Evolutionary conservation across 2,797 vertebrate species (phyloP).

Genomic region (Clarias laeviceps): DNA sequence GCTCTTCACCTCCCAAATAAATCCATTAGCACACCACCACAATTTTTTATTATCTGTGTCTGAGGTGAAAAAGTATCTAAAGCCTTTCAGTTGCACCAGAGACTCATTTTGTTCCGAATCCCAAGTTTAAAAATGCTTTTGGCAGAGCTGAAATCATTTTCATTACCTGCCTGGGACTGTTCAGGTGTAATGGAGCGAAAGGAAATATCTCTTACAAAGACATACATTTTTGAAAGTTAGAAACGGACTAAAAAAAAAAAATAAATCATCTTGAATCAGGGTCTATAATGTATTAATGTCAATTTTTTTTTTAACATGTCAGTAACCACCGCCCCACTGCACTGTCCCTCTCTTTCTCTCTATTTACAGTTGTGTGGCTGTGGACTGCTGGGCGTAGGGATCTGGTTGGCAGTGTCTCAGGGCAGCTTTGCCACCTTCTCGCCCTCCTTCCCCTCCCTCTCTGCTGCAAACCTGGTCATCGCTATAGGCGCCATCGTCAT

Average conservation of each 20-base stretch:
- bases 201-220: constrained; percentile 5
- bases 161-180: neutral
- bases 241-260: neutral
- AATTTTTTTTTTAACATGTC: neutral
- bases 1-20: neutral
- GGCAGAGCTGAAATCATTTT: constrained; percentile 10
- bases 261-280: neutral
- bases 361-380: constrained; percentile 90
- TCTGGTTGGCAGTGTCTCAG: constrained; percentile 98
- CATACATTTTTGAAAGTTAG: neutral
- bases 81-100: neutral
- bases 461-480: constrained; percentile 96
- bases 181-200: constrained; percentile 18
- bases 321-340: no score
- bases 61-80: neutral
- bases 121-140: neutral
- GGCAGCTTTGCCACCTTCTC: constrained; percentile 99
- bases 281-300: neutral
- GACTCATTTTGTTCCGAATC: constrained; percentile 2
- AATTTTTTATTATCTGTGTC: constrained; percentile 6
- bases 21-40: neutral
- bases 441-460: constrained; percentile 93
- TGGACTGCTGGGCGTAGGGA: constrained; percentile 95
- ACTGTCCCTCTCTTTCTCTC: constrained; percentile 46
- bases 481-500: constrained; percentile 92